Evolutionary conservation across 2,797 vertebrate genomes (phyloP), one percentile per base, ranked within the genome.

Genomic region (Melanotaenia boesemani): DNA sequence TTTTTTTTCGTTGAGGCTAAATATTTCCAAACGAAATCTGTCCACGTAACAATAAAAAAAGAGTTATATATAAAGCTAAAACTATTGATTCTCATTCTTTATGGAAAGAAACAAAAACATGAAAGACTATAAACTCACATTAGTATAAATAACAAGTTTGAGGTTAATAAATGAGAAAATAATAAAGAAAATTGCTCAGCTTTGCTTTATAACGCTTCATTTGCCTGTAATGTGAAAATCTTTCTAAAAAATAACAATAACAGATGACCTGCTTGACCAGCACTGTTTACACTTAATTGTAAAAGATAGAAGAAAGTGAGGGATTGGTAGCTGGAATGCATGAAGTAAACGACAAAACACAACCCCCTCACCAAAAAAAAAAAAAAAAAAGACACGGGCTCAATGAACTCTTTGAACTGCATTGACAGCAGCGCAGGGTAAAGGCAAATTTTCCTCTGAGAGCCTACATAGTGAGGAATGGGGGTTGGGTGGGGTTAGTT

Each of bases 401-500:
- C 89, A 76, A 63, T 93, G 93, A 93, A 93, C 91, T 85, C 88
- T 90, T 88, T 94, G 91, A 93, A 93, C 88, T 87, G 76, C 86
- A 90, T 83, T 90, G 94, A 94, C 89, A 89, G 88, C 81, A 91
- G 79, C 62, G 67, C 77, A 83, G 81, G 74, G 86, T 88, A 86
- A 91, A 89, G 83, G 86, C 89, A 91, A 76, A 89, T 5, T 91
- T 92, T 94, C 92, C 92, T 94, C 86, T 81, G 91, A 88, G 90
- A 89, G 84, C 70, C 90, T 84, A 67, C 65, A 78, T 86, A 88
- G 83, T 79, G 75, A 73, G 58, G 74, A 78, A 79, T 91, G 93
- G 93, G 92, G 94, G 93, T 89, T 93, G 92, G 92, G 92, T 88
- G 87, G 76, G 92, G 93, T 94, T 92, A 93, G 85, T 86, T 91